A percentile compares a stretch with the other conserved stretches of the same genome.
Evolutionary conservation across 2,888 invertebrate genomes (phyloP).

Genomic region (Pardosa pseudoannulata): DNA sequence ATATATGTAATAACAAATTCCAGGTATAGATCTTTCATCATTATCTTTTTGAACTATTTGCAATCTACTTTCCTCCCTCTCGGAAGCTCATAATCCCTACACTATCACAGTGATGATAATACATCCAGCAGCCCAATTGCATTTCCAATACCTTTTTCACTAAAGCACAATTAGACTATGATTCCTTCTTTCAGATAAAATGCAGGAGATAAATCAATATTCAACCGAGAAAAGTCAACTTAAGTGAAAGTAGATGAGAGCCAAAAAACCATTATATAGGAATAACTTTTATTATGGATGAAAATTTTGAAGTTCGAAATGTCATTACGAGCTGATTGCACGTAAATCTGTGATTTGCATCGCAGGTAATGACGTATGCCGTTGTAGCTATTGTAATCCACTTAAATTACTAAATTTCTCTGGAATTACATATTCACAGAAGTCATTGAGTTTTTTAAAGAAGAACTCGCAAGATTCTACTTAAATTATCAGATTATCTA

Average conservation of each 20-base stretch:
- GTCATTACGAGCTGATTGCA: neutral
- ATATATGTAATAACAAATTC: too few relatives aligned
- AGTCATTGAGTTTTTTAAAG: too few relatives aligned
- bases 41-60: too few relatives aligned
- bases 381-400: too few relatives aligned
- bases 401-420: too few relatives aligned
- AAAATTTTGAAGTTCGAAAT: neutral
- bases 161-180: neutral
- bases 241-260: neutral
- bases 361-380: too few relatives aligned
- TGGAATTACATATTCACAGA: too few relatives aligned
- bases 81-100: neutral
- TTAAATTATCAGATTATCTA: too few relatives aligned
- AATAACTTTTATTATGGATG: neutral
- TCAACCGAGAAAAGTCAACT: neutral
- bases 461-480: too few relatives aligned
- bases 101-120: neutral
- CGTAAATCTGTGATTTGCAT: too few relatives aligned
- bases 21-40: too few relatives aligned
- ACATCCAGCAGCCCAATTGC: neutral
- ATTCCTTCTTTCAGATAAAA: neutral
- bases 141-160: neutral
- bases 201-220: neutral
- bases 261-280: neutral
- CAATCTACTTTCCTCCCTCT: neutral